Evolutionary conservation across 2,888 invertebrate genomes (phyloP).

Genomic region (Eulithis prunata): DNA sequence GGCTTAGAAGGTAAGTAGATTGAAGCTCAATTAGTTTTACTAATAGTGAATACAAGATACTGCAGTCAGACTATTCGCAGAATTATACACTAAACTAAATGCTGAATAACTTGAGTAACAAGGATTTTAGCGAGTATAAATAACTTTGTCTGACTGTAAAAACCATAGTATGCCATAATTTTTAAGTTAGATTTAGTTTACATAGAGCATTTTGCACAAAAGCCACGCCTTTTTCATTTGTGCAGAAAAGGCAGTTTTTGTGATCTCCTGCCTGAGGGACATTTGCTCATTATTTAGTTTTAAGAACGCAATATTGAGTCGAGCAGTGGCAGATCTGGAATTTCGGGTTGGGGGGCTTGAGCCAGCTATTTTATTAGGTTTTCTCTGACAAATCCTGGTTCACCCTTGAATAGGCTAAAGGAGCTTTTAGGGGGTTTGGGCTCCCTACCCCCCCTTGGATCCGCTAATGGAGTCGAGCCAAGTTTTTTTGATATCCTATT

Average conservation of each 20-base stretch:
- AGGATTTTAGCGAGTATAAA: neutral
- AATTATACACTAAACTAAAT: neutral
- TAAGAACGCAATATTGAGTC: conserved; percentile 6
- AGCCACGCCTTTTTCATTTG: neutral
- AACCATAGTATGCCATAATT: conserved; percentile 60
- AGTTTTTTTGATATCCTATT: conserved; percentile 24
- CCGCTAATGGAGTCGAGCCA: conserved; percentile 7
- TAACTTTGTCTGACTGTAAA: conserved; percentile 23
- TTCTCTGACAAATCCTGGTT: too few relatives aligned
- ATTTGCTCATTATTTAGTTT: conserved; percentile 39
- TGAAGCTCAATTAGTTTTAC: conserved; percentile 61
- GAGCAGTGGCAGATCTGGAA: neutral
- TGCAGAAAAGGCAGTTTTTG: conserved; percentile 7
- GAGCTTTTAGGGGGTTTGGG: too few relatives aligned
- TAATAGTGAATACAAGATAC: conserved; percentile 27
- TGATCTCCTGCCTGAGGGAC: conserved; percentile 6
- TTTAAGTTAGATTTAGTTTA: conserved; percentile 47
- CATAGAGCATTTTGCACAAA: conserved; percentile 12
- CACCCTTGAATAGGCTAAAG: too few relatives aligned
- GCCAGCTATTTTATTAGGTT: too few relatives aligned
- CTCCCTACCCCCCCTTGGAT: too few relatives aligned
- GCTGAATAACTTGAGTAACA: too few relatives aligned
- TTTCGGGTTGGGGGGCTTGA: too few relatives aligned
- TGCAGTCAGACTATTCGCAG: conserved; percentile 24
- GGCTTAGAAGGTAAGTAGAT: conserved; percentile 52